phyloP scores from a whole-genome alignment of 2,888 invertebrate species.

The Microctonus aethiopoides region DNA sequence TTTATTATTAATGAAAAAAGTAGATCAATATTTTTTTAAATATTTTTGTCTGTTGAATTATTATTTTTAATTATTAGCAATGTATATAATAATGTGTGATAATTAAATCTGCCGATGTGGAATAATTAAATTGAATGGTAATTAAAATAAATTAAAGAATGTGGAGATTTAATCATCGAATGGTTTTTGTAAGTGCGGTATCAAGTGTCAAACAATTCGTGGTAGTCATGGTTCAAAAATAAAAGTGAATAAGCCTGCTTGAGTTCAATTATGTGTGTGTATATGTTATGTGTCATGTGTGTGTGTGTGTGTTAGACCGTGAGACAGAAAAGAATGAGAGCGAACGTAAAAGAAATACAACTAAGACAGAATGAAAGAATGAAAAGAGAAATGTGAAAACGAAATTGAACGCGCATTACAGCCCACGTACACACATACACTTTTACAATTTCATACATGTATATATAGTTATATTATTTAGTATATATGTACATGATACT shows the following conservation, averaged over 20 bases:
- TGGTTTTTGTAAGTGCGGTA: neutral
- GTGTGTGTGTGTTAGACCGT: neutral
- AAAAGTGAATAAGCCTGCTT: neutral
- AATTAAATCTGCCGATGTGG: neutral
- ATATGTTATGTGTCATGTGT: neutral
- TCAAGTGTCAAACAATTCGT: constrained; percentile 7
- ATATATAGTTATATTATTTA: neutral
- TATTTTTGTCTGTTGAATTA: too few relatives aligned
- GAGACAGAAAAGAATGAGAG: neutral
- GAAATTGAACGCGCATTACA: constrained; percentile 20
- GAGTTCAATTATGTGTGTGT: too few relatives aligned
- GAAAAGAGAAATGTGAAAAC: constrained; percentile 20
- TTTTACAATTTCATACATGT: neutral
- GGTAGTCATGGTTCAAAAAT: neutral
- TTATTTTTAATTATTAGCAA: too few relatives aligned
- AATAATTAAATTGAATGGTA: neutral
- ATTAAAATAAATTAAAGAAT: neutral
- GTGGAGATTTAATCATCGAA: neutral
- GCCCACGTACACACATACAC: neutral
- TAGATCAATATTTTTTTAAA: too few relatives aligned
- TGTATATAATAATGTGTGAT: too few relatives aligned
- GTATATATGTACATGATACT: neutral
- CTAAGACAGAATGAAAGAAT: constrained; percentile 7
- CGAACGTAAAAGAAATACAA: neutral
- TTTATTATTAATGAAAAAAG: too few relatives aligned